phyloP scores from a whole-genome alignment of 2,888 invertebrate genomes.

The Darwinula stevensoni region DNA sequence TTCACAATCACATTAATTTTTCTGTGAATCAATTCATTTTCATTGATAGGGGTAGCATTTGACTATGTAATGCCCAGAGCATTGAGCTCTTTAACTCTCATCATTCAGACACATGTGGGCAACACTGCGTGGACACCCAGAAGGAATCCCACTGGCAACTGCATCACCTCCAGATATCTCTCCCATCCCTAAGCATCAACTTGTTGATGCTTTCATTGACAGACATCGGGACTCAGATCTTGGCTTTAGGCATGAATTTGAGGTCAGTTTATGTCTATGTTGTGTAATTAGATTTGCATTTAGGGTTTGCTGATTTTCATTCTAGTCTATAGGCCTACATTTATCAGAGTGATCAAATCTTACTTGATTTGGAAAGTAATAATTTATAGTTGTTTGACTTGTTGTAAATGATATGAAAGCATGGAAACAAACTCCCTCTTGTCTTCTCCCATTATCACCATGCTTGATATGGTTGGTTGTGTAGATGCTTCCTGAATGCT shows the following conservation, averaged over 20 bases:
- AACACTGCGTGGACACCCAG: conserved; percentile 31
- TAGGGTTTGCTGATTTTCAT: not conserved
- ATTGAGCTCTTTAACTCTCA: too few relatives aligned
- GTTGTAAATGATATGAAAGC: too few relatives aligned
- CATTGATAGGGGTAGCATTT: too few relatives aligned
- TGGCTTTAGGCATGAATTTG: conserved; percentile 69
- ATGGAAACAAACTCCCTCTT: too few relatives aligned
- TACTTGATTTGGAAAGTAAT: too few relatives aligned
- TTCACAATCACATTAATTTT: conserved; percentile 5
- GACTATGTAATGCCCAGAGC: too few relatives aligned
- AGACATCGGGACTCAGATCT: conserved; percentile 62
- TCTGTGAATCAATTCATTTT: conserved; percentile 1
- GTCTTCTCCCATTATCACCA: too few relatives aligned
- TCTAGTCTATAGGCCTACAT: too few relatives aligned
- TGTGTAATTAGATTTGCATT: conserved; percentile 5
- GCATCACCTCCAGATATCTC: conserved; percentile 48
- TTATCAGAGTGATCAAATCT: too few relatives aligned
- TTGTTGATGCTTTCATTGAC: conserved; percentile 44
- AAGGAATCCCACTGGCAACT: conserved; percentile 18
- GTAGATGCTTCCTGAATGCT: conserved; percentile 47
- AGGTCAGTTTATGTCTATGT: conserved; percentile 20
- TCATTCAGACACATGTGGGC: conserved; percentile 26
- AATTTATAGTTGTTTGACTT: too few relatives aligned
- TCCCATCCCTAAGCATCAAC: conserved; percentile 38
- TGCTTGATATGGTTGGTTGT: conserved; percentile 9